Percentiles rank a stretch among this genome's conserved stretches.
These are phyloP conservation scores for Drosophila busckii DNA, from an alignment of 1,140 invertebrate species.

Conservation along the genomic window DNA sequence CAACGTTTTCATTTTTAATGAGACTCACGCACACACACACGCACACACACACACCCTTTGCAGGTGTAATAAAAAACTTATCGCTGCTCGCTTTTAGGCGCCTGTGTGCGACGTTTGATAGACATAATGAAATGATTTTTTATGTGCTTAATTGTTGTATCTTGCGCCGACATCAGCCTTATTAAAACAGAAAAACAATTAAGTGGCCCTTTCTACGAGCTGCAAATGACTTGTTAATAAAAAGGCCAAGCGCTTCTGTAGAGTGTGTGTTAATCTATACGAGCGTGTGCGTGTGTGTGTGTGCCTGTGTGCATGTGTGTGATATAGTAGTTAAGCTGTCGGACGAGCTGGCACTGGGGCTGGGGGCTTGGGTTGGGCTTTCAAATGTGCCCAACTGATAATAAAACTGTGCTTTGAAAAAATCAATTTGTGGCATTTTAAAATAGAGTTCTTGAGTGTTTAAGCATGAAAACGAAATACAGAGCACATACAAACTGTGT, in stretches of 20 bases:
- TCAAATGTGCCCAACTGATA: slow-evolving; percentile 9
- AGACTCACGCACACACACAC: slow-evolving; percentile 35
- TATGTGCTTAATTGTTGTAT: slow-evolving; percentile 66
- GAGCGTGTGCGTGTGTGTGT: slow-evolving; percentile 38
- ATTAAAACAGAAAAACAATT: slow-evolving; percentile 60
- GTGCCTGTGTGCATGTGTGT: too few species aligned
- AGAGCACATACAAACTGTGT: too few species aligned
- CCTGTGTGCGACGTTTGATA: slow-evolving; percentile 51
- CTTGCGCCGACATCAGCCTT: slow-evolving; percentile 47
- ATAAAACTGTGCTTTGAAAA: not conserved
- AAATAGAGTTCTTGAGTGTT: not conserved
- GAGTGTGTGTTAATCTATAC: slow-evolving; percentile 5
- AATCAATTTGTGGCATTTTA: not conserved
- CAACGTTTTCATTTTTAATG: slow-evolving; percentile 66
- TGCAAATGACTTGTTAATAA: slow-evolving; percentile 68
- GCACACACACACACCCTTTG: slow-evolving; percentile 15
- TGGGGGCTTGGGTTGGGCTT: slow-evolving; percentile 16
- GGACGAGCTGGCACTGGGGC: slow-evolving; percentile 12
- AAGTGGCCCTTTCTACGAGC: slow-evolving; percentile 53
- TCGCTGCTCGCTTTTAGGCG: slow-evolving; percentile 56
- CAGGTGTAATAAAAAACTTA: slow-evolving; percentile 67
- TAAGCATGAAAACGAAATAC: too few species aligned
- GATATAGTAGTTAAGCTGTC: too few species aligned
- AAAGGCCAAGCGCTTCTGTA: slow-evolving; percentile 27
- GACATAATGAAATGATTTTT: slow-evolving; percentile 74